Evolutionary conservation across 30 jellyfish, hydroid and myxozoan species (phyloP), one percentile per base, ranked within the genome.

Genomic region (Cassiopea xamachana): DNA sequence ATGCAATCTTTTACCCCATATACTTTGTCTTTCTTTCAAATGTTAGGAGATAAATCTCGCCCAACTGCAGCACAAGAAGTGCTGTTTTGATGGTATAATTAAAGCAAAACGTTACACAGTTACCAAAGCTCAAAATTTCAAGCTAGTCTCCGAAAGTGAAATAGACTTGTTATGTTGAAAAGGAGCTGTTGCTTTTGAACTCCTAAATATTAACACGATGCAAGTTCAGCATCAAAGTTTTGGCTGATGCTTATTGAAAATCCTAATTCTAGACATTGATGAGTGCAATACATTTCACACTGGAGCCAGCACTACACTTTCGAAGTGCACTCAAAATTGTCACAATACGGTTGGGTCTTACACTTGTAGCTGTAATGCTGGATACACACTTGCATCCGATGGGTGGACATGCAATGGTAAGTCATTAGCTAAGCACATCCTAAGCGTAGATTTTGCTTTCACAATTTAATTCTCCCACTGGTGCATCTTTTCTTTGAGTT

Each of bases 381-480:
- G 98, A 0, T 92, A 58, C 72, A 19, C 4, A 7, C 94, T 92
- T 15, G 72, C 81, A 43, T 17, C 70, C 44, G 98, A 92, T 69
- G 87, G 92, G 62, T 85, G 86, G 75, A 86, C 98, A 12, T 92
- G 98, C 95, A 14, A 69, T 2, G 98, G 98, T 92, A 58, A 48
- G 74, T 0, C 1, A 64, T 13, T 27, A 17, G 15, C 27, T 14
- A 7, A 4, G 74, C 6, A 27, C 1, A 14, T 64, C 15, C 27
- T 64, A 64, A 59, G 69, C 69, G 8, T 0, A 59, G 13, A 0
- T 59, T 27, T 27, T 27, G 39, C 39, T 27, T 27, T 27, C 39
- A 27, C 39, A 27, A 27, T 27, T 27, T 27, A 27, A 27, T 27
- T 27, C 39, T 27, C 0, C 39, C 39, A 27, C 39, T 27, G 0